phyloP scores from a whole-genome alignment of 2,797 vertebrate species.

The Eremophila alpestris region DNA sequence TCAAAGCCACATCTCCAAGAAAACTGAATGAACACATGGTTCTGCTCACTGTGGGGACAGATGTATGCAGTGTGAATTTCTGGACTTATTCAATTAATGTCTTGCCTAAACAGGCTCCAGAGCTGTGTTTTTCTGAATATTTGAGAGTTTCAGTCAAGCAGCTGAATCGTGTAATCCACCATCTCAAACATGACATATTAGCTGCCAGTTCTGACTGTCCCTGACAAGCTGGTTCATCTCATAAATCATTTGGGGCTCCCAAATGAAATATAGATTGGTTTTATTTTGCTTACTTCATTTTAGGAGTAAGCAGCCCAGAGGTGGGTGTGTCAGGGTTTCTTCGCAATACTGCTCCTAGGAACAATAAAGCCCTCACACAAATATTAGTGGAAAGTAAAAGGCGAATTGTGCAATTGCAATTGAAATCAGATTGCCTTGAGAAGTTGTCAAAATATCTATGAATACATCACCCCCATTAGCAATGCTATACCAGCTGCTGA shows the following conservation, averaged over 20 bases:
- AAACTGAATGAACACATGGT: background rate
- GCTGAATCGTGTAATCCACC: background rate
- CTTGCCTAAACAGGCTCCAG: background rate
- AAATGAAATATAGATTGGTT: background rate
- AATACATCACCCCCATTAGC: background rate
- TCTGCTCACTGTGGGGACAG: background rate
- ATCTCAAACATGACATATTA: background rate
- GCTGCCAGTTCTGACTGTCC: background rate
- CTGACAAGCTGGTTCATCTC: background rate
- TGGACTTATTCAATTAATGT: background rate
- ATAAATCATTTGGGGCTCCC: background rate
- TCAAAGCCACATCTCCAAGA: background rate
- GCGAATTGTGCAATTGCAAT: background rate
- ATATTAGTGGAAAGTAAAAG: background rate
- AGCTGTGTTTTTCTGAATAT: background rate
- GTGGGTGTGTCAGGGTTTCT: background rate
- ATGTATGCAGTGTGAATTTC: background rate
- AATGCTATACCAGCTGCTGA: background rate
- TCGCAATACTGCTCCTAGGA: background rate
- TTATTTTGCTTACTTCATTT: constrained; percentile 16
- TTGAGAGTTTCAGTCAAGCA: background rate
- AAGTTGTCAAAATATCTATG: background rate
- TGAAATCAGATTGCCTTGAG: background rate
- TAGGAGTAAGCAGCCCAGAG: background rate
- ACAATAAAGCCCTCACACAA: background rate